Base-by-base conservation (phyloP, 2,113 vertebrate genomes). In the Corythornis vintsioides region DNA sequence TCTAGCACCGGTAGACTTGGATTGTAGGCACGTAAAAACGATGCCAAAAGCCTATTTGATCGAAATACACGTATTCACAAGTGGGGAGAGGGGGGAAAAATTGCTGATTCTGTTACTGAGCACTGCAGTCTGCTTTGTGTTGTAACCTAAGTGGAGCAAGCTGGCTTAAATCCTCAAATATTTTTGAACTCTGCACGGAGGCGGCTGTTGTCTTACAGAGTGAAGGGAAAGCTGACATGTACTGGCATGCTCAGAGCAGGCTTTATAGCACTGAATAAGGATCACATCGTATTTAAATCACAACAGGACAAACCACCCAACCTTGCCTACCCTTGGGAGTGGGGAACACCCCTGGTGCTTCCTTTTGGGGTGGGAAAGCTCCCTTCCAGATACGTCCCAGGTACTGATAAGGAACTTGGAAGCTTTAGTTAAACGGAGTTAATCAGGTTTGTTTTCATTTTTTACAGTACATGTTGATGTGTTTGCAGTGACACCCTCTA, bases 321-420 rank as follows among this genome's bases (percentile, higher is more conserved):
- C 86, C 90, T 96, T 94, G 95, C 78, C 53, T 96, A 59, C 92
- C 90, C 89, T 89, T 90, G 95, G 92, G 93, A 95, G 69, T 3
- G 56, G 95, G 95, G 90, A 96, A 96, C 93, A 97, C 95, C 95
- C 96, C 95, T 94, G 88, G 95, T 92, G 95, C 93, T 96, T 96
- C 94, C 96, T 97, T 94, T 96, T 79, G 83, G 93, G 89, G 82
- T 92, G 94, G 94, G 94, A 96, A 96, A 95, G 78, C 93, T 94
- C 45, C 33, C 92, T 95, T 95, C 88, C 86, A 96, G 80, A 95
- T 92, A 81, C 0, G 61, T 94, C 88, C 78, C 94, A 95, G 90
- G 86, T 94, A 82, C 88, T 93, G 94, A 94, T 96, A 96, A 94
- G 86, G 83, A 94, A 93, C 92, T 93, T 96, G 90, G 91, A 96